Evolutionary conservation across 2,797 vertebrate genomes (phyloP).

Genomic region (Hypotaenidia okinawae): DNA sequence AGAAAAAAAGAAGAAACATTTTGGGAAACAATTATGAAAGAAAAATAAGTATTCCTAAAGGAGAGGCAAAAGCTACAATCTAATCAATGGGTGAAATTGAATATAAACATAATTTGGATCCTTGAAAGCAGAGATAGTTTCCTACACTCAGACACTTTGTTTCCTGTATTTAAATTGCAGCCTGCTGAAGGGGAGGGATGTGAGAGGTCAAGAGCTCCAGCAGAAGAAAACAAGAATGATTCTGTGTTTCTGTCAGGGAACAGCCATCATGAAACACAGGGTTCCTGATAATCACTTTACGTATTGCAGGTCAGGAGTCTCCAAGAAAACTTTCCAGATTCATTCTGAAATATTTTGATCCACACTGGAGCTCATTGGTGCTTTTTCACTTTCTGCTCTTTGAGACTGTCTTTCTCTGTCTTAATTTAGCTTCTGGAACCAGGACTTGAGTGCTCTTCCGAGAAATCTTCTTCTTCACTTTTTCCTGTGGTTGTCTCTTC

Average conservation of each 20-base stretch:
- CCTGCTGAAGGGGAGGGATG: background rate
- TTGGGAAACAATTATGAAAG: background rate
- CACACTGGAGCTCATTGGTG: background rate
- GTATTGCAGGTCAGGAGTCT: background rate
- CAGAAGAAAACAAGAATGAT: background rate
- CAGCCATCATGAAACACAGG: background rate
- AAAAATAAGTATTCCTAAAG: background rate
- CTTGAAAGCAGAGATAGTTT: background rate
- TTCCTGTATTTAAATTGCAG: background rate
- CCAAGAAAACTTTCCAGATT: background rate
- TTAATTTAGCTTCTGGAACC: background rate
- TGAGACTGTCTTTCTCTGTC: rapidly evolving
- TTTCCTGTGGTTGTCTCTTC: background rate
- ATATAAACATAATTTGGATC: background rate
- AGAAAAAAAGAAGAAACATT: rapidly evolving
- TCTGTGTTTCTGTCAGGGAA: background rate
- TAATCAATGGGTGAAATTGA: background rate
- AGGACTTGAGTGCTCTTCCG: background rate
- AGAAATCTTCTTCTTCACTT: background rate
- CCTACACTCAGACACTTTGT: background rate
- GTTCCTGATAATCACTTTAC: background rate
- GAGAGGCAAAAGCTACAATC: background rate
- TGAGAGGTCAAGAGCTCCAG: background rate
- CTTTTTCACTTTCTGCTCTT: background rate
- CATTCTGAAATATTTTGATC: background rate